These are phyloP conservation scores for Octopus bimaculoides DNA, from an alignment of 1,140 invertebrate species.

Conservation along the genomic window DNA sequence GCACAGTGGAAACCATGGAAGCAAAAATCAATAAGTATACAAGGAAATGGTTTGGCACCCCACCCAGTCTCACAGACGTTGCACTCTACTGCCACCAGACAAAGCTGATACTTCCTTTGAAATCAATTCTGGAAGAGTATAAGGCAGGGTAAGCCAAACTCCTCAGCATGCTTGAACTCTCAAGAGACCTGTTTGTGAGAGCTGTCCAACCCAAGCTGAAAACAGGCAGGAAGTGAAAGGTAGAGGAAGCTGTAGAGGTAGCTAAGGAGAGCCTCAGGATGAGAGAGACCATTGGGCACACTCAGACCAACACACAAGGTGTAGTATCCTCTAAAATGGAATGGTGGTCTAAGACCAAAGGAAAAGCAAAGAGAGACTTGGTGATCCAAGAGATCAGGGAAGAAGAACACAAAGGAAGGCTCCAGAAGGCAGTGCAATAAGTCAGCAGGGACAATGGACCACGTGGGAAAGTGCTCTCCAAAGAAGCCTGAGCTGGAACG, in stretches of 20 bases:
- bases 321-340: background rate
- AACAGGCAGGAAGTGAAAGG: background rate
- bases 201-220: background rate
- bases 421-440: conserved; percentile 9
- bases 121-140: background rate
- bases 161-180: background rate
- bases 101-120: conserved; percentile 5
- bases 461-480: background rate
- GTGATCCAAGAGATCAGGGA: conserved; percentile 8
- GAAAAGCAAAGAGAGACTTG: conserved; percentile 6
- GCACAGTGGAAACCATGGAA: background rate
- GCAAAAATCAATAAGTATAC: background rate
- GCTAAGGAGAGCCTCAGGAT: background rate
- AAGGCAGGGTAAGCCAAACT: background rate
- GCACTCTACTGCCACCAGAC: background rate
- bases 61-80: background rate
- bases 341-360: background rate
- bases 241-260: background rate
- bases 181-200: background rate
- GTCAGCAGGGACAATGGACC: background rate
- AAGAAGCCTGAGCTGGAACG: background rate
- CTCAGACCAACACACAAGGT: background rate
- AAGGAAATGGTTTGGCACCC: background rate
- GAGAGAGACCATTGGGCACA: conserved; percentile 2
- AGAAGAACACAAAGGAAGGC: background rate